These are phyloP conservation scores for Synaphobranchus kaupii DNA, from an alignment of 2,797 vertebrate genomes.

Conservation along the genomic window DNA sequence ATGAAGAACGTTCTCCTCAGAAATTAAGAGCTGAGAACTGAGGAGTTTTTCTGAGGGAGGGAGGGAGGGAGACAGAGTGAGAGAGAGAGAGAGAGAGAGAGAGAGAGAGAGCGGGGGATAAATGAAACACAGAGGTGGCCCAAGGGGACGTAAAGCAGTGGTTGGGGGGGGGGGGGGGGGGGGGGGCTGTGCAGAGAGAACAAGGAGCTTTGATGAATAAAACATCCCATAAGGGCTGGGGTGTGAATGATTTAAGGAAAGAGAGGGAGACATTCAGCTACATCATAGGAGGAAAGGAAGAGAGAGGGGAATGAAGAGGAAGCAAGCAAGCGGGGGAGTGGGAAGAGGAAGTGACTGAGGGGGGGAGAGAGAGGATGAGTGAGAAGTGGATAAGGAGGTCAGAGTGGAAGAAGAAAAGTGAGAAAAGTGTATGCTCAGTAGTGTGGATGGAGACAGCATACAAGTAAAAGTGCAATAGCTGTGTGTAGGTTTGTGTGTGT, in stretches of 20 bases:
- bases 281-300: neutral
- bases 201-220: constrained; percentile 80
- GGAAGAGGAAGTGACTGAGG: neutral
- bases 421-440: constrained; percentile 26
- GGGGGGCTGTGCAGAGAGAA: constrained; percentile 58
- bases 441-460: neutral
- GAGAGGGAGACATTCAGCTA: neutral
- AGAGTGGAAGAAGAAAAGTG: neutral
- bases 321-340: neutral
- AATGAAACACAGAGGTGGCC: constrained; percentile 20
- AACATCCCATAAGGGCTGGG: constrained; percentile 73
- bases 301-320: neutral
- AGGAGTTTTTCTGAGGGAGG: constrained; percentile 9
- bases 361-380: neutral
- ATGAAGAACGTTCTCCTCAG: neutral
- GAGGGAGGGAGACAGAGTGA: constrained; percentile 20
- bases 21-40: neutral
- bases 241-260: constrained; percentile 65
- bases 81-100: constrained; percentile 22
- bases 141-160: constrained; percentile 10
- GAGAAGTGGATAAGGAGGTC: neutral
- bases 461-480: constrained; percentile 27
- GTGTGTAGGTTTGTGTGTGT: neutral
- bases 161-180: constrained; percentile 38
- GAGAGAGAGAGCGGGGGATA: constrained; percentile 10